Evolutionary conservation across 2,113 vertebrate species (phyloP).

Genomic region (Alectura lathami): DNA sequence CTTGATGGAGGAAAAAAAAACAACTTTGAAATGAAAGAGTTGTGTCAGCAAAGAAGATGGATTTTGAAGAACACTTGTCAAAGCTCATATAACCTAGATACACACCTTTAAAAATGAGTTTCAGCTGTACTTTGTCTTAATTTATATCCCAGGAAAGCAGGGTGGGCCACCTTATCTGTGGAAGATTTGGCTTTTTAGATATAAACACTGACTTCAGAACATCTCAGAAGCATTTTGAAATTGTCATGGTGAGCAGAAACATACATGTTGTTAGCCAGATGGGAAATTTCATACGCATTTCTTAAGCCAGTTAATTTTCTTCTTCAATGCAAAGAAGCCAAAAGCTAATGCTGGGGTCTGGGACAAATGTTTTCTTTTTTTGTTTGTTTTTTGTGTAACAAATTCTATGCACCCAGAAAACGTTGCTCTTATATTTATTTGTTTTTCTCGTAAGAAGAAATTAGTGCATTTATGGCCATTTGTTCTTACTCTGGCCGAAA

Average conservation of each 20-base stretch:
- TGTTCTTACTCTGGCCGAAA: neutral
- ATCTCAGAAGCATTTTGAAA: slow-evolving; percentile 47
- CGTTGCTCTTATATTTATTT: neutral
- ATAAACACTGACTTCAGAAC: slow-evolving; percentile 53
- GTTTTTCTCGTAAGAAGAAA: neutral
- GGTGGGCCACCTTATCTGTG: slow-evolving; percentile 19
- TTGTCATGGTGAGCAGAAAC: slow-evolving; percentile 42
- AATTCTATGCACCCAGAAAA: neutral
- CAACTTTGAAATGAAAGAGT: slow-evolving; percentile 25
- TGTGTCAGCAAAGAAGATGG: neutral
- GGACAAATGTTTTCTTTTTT: neutral
- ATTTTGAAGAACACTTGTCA: neutral
- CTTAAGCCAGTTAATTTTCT: slow-evolving; percentile 43
- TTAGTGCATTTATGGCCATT: neutral
- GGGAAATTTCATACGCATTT: slow-evolving; percentile 35
- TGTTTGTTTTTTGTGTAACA: neutral
- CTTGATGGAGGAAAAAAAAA: neutral
- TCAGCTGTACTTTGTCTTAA: slow-evolving; percentile 43
- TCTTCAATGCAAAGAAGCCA: neutral
- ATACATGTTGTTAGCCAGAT: slow-evolving; percentile 29
- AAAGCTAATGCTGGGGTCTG: slow-evolving; percentile 36
- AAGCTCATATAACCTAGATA: neutral
- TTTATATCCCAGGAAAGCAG: neutral
- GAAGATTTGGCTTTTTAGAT: slow-evolving; percentile 12
- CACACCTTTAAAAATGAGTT: slow-evolving; percentile 32